Evolutionary conservation across 2,797 vertebrate genomes (phyloP).

Genomic region (Calcarius lapponicus): DNA sequence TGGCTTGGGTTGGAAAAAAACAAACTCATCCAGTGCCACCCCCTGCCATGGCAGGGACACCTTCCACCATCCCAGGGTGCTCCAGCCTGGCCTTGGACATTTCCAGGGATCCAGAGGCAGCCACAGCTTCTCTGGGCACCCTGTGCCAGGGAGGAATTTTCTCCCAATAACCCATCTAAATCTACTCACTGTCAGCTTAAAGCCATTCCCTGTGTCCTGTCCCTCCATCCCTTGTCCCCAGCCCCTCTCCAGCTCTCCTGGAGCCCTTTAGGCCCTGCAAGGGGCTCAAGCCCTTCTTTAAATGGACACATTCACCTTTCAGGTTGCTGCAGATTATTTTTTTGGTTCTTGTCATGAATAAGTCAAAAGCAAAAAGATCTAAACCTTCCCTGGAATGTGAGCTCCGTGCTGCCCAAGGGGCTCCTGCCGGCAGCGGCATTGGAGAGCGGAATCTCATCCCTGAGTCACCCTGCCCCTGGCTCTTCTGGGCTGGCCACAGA

Average conservation of each 20-base stretch:
- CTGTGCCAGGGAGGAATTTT: neutral
- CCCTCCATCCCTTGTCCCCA: neutral
- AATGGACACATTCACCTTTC: neutral
- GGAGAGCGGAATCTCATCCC: neutral
- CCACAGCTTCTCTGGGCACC: neutral
- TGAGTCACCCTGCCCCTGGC: constrained; percentile 15
- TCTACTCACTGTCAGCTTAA: too few relatives aligned
- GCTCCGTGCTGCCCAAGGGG: neutral
- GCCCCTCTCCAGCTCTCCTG: neutral
- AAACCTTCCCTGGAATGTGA: neutral
- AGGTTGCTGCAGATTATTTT: neutral
- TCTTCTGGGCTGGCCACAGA: neutral
- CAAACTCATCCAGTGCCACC: neutral
- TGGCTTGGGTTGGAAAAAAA: neutral
- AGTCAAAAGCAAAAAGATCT: neutral
- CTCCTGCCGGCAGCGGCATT: neutral
- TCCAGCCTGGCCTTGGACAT: neutral
- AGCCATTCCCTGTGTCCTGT: neutral
- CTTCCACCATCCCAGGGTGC: accelerated
- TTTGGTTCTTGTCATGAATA: neutral
- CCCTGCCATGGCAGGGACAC: neutral
- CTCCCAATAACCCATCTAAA: neutral
- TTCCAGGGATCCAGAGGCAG: neutral
- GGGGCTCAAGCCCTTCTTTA: neutral
- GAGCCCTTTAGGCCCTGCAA: neutral